Evolutionary conservation across 2,113 vertebrate genomes (phyloP), one percentile per base, ranked within the genome.

Genomic region (Sapajus apella): DNA sequence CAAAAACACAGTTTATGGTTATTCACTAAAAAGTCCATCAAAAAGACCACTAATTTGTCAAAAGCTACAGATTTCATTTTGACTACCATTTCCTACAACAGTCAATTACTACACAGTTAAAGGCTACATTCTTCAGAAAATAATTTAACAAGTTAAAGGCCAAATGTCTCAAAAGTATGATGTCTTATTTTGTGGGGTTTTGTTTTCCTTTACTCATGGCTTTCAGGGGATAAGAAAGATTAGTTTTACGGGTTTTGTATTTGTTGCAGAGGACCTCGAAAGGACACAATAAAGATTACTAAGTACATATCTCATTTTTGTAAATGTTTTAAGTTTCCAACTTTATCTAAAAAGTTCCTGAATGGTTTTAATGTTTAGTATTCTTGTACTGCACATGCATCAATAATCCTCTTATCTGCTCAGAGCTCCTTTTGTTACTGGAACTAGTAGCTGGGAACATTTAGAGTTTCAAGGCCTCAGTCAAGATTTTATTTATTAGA

Each of bases 401-500:
- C 52, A 68, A 70, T 61, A 90, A 90, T 70, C 45, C 40, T 79
- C 80, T 87, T 58, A 94, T 72, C 64, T 72, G 11, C 32, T 94
- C 79, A 52, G 35, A 6, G 47, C 8, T 77, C 80, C 80, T 83
- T 94, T 95, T 83, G 30, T 89, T 90, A 86, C 45, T 52, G 2
- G 20, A 94, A 94, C 58, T 83, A 84, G n/a, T 90, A 90, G 87
- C 1, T 68, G 45, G 90, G 40, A 93, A 75, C 40, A 68, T 84
- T 75, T 84, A 40, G 40, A 58, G n/a, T 85, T 90, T 94, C 70
- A 94, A 89, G 68, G 30, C 66, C 58, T 91, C 40, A 30, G 50
- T 93, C 87, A 96, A 95, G 37, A 96, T n/a, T 95, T 83, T 68
- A 92, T 37, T 82, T 32, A 87, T 79, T 83, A 94, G 30, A 87